Base-by-base conservation (phyloP, 2,797 vertebrate genomes). In the Meriones psammophilus region DNA sequence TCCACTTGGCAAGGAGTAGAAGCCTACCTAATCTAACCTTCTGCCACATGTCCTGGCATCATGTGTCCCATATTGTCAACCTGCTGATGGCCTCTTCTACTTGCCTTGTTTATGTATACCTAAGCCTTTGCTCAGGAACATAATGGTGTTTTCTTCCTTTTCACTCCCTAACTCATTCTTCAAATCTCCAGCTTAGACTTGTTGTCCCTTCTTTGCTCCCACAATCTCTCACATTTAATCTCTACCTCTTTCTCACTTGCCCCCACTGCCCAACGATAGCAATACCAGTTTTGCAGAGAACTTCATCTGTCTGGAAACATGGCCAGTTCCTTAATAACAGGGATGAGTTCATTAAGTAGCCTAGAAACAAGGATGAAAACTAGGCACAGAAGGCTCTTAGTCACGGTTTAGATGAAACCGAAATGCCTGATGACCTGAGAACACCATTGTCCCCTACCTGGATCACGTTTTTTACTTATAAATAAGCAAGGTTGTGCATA, bases 341-440 rank as follows among this genome's bases (percentile, higher is more conserved):
- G 66, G 66, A 87, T 17, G 17, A 78, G 15, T 50, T 87, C 30
- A 84, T 89, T 22, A 69, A 80, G 36, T 4, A n/a, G 71, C 56
- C 42, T 69, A 50, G 13, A 69, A 87, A 89, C 5, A 54, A 91
- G 66, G 20, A 83, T 20, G 50, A 10, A 68, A 7, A 50, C 62
- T 86, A 89, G 85, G 89, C 14, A 68, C 20, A 28, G 28, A 62
- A 93, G 71, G 13, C 18, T 85, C 42, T 94, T 88, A 26, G 46
- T 79, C 42, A 83, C 68, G 87, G 13, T 71, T 64, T 78, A 62
- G 81, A 77, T 91, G 85, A 30, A 89, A 33, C 54, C 91, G 26
- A 64, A 89, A 39, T 3, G 33, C 50, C 36, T 56, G 14, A 13
- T 66, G 64, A 60, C 28, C 33, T 88, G 46, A 78, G 73, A 3